Conservation (phyloP, 2,888 invertebrate species). For the Galerucella nymphaeae region DNA sequence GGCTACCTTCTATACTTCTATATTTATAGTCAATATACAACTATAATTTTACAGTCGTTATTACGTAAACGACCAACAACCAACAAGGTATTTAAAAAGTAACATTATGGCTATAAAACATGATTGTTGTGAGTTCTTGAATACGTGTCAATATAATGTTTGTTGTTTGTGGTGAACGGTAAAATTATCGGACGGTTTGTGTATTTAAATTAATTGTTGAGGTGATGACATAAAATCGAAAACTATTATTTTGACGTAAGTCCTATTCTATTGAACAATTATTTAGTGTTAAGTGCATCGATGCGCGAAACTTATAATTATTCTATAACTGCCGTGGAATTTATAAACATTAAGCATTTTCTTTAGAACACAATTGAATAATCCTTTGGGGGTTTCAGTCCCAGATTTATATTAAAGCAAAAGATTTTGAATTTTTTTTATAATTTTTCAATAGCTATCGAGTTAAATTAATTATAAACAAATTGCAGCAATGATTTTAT, state of each 20-base stretch:
- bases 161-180: not conserved
- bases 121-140: not conserved
- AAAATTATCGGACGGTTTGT: not conserved
- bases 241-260: not conserved
- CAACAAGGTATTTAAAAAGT: slow-evolving; percentile 1
- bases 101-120: not conserved
- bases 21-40: slow-evolving; percentile 12
- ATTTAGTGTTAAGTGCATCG: not conserved
- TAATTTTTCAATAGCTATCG: too few species aligned
- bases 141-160: not conserved
- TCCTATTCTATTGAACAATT: not conserved
- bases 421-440: too few species aligned
- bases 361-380: too few species aligned
- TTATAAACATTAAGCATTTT: too few species aligned
- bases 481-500: too few species aligned
- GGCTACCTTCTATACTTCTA: slow-evolving; percentile 23
- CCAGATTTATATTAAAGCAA: too few species aligned
- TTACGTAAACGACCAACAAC: slow-evolving; percentile 20
- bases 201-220: not conserved
- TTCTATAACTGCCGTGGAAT: not conserved
- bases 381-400: too few species aligned
- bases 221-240: not conserved
- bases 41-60: slow-evolving; percentile 26
- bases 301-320: not conserved
- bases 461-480: too few species aligned